Evolutionary conservation across 1,140 invertebrate genomes (phyloP).

Genomic region (Eubasilissa regina): DNA sequence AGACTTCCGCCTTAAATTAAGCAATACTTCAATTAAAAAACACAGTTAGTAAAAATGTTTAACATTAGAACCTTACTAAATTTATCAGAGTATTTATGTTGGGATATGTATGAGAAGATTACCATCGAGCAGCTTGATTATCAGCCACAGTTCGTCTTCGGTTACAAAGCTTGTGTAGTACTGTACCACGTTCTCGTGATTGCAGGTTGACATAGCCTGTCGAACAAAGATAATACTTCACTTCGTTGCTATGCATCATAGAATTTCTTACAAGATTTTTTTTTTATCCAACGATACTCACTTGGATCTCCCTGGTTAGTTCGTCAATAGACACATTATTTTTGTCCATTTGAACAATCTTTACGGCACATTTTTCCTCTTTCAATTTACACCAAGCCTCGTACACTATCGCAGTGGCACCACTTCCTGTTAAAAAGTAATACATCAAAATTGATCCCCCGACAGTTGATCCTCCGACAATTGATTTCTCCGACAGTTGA

Average conservation of each 20-base stretch:
- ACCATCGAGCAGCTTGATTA: conserved; percentile 87
- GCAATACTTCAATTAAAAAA: not conserved
- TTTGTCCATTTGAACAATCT: conserved; percentile 99
- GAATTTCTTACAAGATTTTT: too few species aligned
- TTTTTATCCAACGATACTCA: not conserved
- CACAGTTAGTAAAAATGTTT: not conserved
- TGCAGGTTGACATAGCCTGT: conserved; percentile 99
- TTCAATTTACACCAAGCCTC: conserved; percentile 93
- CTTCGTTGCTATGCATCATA: not conserved
- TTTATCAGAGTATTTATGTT: not conserved
- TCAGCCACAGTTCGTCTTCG: conserved; percentile 97
- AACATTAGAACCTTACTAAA: not conserved
- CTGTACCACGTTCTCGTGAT: conserved; percentile 99
- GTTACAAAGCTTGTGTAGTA: conserved; percentile 99
- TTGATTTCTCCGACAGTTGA: too few species aligned
- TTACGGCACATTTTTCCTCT: conserved; percentile 98
- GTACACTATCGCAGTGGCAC: conserved; percentile 97
- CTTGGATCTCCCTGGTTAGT: conserved; percentile 92
- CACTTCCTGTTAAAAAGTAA: conserved; percentile 74
- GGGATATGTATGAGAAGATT: not conserved
- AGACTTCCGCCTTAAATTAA: conserved; percentile 82
- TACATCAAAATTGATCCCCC: too few species aligned
- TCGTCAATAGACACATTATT: conserved; percentile 99
- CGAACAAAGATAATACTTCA: conserved; percentile 2
- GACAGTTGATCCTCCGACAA: too few species aligned